Base-by-base conservation (phyloP, 2,113 vertebrate genomes). In the Xiphias gladius region DNA sequence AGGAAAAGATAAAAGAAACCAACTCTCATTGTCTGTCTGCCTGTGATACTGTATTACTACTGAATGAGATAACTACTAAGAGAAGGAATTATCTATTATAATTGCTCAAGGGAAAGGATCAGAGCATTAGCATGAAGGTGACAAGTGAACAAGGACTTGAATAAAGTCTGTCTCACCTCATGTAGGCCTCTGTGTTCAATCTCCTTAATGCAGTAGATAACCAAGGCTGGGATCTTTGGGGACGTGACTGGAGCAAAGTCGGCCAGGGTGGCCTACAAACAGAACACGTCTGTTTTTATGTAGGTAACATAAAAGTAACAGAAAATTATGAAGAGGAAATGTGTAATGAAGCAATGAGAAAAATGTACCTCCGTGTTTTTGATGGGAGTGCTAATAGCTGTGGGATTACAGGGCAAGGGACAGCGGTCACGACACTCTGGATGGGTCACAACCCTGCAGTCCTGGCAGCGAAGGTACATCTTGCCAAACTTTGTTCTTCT, bases 401-500 rank as follows among this genome's bases (percentile, higher is more conserved):
- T 90, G 59, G 97, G 96, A 86, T 96, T 96, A 67, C 97, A 99
- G 52, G 97, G 97, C 73, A 97, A 93, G 0, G 97, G 96, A 48
- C 97, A 98, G 48, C 94, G 94, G 0, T 97, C 97, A 3, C 96
- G 96, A 66, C 97, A 99, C 85, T 98, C 97, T 0, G 96, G 95
- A 35, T 98, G 97, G 50, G 96, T 17, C 4, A 97, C 96, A 58
- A 96, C 89, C 11, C 96, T 93, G 90, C 97, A 99, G 35, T 97
- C 96, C 70, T 97, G 93, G 88, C 97, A 99, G 83, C 97, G 97
- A 2, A 98, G 93, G 41, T 94, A 96, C 62, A 97, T 65, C 88
- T 99, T 99, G 3, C 97, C 97, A 93, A 99, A 99, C 89, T 97
- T 98, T 64, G 98, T 97, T 70, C 96, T 95, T 86, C 95, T 97